Base-by-base conservation (phyloP, 2,113 vertebrate species). In the Mus pahari region DNA sequence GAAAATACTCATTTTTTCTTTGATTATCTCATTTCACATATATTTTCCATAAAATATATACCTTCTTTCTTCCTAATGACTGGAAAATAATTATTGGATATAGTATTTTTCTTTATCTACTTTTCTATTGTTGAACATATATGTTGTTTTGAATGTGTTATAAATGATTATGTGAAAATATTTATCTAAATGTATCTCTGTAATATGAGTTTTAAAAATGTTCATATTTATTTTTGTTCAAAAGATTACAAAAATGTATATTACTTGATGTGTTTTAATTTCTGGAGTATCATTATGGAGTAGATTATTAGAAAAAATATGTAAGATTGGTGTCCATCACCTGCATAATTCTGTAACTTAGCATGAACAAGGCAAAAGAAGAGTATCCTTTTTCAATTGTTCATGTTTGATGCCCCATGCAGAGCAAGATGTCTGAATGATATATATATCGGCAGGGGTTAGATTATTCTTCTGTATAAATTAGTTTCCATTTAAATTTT, bases 401-500 rank as follows among this genome's bases (percentile, higher is more conserved):
- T 94, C 22, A 36, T 91, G 48, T 86, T 97, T 97, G 88, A 50
- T 91, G 31, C 17, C 28, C 17, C 39, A 36, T 71, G 84, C 0
- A 2, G 14, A 10, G 1, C 36, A 96, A 20, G 45, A 64, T 11
- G 0, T 50, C 8, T 68, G 28, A 90, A 70, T 42, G 6, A 26
- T 53, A 58, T n/a, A 97, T 48, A 74, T 39, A 64, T 95, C 81
- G 58, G 73, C 45, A 95, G 70, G 50, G 53, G 68, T 73, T 94
- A 94, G 78, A 92, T 95, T 95, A 94, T 96, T 94, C 7, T 95
- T 58, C n/a, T 90, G 28, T 82, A 9, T 39, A 48, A 86, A 94
- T 92, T 94, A 97, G 93, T 8, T 78, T 97, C 68, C 75, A 92
- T 89, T 96, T 92, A 97, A 89, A 96, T 92, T 95, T 92, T 82